Base-by-base conservation (phyloP, 1,140 invertebrate genomes). In the Drosophila seguyi region DNA sequence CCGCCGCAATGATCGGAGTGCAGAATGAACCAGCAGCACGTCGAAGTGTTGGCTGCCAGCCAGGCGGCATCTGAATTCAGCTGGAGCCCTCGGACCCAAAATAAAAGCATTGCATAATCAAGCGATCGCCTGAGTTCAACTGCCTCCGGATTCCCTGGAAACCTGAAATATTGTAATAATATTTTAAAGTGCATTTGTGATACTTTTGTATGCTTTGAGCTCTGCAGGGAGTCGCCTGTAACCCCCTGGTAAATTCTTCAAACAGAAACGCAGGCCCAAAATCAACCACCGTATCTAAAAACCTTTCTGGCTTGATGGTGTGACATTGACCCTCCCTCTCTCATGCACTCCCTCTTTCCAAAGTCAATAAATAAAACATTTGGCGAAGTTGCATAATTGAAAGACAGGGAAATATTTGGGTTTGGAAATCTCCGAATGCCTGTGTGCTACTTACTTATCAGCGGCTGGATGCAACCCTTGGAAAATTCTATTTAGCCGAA, bases 361-460 rank as follows among this genome's bases (percentile, higher is more conserved):
- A 62, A 88, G 84, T 88, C 84, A 88, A 90, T 88, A 88, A 88
- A 88, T 84, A 88, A 88, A 78, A 84, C 81, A 88, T 90, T 88
- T 80, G 84, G 73, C 80, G 63, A 76, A 78, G 85, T 88, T 88
- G 80, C 80, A 90, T 88, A 90, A 88, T 88, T 88, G 84, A 88
- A 87, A 90, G 79, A 25, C 41, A 78, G 52, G 57, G 71, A 31
- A 39, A 66, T 57, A 34, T 36, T 47, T 69, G 29, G 31, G 36
- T n/a, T 53, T 84, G 73, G 59, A 77, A 81, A 72, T 85, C 62
- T 50, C 56, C n/a, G 18, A 34, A 48, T 65, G 39, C 34, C 27
- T 45, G 57, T 31, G 38, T 75, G 71, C 69, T 79, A 87, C 79
- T 83, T 88, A 81, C 80, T 84, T 88, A 81, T 77, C 85, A 47